Base-by-base conservation (phyloP, 2,888 invertebrate species). In the Gisinianus flammeolus region DNA sequence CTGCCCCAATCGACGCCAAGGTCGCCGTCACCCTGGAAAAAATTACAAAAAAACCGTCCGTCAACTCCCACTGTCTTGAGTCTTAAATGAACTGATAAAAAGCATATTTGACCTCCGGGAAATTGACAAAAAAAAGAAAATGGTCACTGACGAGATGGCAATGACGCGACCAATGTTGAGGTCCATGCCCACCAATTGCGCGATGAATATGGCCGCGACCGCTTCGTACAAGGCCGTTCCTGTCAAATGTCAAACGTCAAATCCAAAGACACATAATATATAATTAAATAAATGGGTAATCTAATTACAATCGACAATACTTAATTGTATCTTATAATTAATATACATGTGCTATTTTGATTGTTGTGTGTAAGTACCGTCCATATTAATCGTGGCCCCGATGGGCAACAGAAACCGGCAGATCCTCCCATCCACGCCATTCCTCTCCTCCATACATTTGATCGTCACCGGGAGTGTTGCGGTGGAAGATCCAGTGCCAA, bases 401-500 rank as follows among this genome's bases (percentile, higher is more conserved):
- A 83, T 81, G 4, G 83, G 83, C n/a, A 83, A 67, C 6, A 83
- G 76, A 66, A 83, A 83, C n/a, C 83, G 30, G 0, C 81, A 76
- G 4, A 83, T 79, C 10, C 83, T 70, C 12, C 52, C 58, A 56
- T 83, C 83, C 1, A 83, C 76, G 30, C 67, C 54, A 68, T 83
- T 83, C 24, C 78, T 80, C 16, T 80, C 75, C 74, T 83, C 83
- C 19, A 83, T 58, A 56, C 83, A 83, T 54, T 71, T 30, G 24
- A 83, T 80, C 10, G 83, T 83, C 3, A 83, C 77, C 28, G 83
- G 83, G 26, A 81, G 67, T 16, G 79, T 80, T 24, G 80, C 80
- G n/a, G 80, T 80, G 35, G 94, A 94, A 33, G 97, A 97, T 28
- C 96, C 95, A 35, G 97, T 98, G 84, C 97, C 97, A 87, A 98